Base-by-base conservation (phyloP, 2,797 vertebrate species). In the Coilia nasus region DNA sequence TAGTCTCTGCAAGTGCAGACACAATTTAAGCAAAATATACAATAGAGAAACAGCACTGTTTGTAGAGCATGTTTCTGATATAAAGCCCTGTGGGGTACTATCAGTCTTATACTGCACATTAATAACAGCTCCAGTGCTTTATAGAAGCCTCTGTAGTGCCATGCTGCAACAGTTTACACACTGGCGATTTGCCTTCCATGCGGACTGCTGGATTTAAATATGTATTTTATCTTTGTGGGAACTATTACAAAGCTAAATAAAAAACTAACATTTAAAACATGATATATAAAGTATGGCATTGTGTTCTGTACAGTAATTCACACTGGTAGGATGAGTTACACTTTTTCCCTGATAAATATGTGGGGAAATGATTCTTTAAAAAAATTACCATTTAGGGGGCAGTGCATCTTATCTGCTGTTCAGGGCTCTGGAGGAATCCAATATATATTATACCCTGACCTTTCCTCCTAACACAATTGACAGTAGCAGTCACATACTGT, bases 31-130 rank as follows among this genome's bases (percentile, higher is more conserved):
- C 85, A 88, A 90, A 89, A 87, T 81, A 80, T 83, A 64, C 91
- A 93, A 94, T 92, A 90, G 92, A 89, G 91, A 60, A 81, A 87
- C 83, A 81, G 88, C 90, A 89, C 87, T 89, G 91, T 92, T 92
- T 87, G 64, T 56, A 82, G 86, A 85, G 82, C 78, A 81, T 81
- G 75, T 6, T 59, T 82, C 83, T 80, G 86, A 31, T 25, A 54
- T 11, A 11, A 75, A 41, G 67, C 35, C 67, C 17, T 75, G 15
- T 35, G 31, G 31, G 35, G 28, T 28, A 41, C 28, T 75, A 75
- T 17, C 31, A 41, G 31, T 78, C 7, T 44, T 9, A 41, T 21
- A 78, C 35, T 44, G 71, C 17, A 78, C 71, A 78, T 44, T 78
- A 41, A 41, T 44, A 78, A 78, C 14, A 25, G 5, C 7, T 78